A percentile compares a stretch with the other conserved stretches of the same genome.
phyloP scores from a whole-genome alignment of 2,888 invertebrate species.

The Caenorhabditis sp. region DNA sequence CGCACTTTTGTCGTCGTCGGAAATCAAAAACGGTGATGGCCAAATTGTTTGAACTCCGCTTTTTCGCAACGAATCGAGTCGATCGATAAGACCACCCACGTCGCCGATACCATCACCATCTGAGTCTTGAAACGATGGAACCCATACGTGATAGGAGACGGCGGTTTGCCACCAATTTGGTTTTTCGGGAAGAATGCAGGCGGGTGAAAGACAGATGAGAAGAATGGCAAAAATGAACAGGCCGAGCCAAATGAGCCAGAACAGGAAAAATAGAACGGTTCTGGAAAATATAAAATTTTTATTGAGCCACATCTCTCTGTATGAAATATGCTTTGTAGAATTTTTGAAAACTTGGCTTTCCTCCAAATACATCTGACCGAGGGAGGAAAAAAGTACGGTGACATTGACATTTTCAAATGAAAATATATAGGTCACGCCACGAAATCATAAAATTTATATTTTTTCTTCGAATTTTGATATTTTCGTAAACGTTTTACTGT shows the following conservation, averaged over 20 bases:
- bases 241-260: conserved; percentile 61
- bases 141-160: conserved; percentile 75
- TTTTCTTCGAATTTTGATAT: too few relatives aligned
- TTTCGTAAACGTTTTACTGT: too few relatives aligned
- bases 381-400: too few relatives aligned
- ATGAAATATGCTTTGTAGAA: too few relatives aligned
- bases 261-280: conserved; percentile 52
- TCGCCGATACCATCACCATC: conserved; percentile 86
- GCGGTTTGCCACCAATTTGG: conserved; percentile 66
- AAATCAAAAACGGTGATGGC: conserved; percentile 54
- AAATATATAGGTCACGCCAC: too few relatives aligned
- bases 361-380: too few relatives aligned
- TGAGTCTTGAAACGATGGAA: conserved; percentile 85
- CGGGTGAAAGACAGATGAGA: conserved; percentile 56
- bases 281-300: conserved; percentile 41
- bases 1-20: conserved; percentile 50
- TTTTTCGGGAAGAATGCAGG: conserved; percentile 50
- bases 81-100: conserved; percentile 76
- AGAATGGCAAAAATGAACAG: conserved; percentile 56
- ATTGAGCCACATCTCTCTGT: too few relatives aligned
- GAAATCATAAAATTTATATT: too few relatives aligned
- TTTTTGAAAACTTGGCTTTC: too few relatives aligned
- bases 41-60: conserved; percentile 49
- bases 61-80: conserved; percentile 44
- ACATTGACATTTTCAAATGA: too few relatives aligned